Evolutionary conservation across 2,888 invertebrate species (phyloP).

Genomic region (Acanthosepion pharaonis): DNA sequence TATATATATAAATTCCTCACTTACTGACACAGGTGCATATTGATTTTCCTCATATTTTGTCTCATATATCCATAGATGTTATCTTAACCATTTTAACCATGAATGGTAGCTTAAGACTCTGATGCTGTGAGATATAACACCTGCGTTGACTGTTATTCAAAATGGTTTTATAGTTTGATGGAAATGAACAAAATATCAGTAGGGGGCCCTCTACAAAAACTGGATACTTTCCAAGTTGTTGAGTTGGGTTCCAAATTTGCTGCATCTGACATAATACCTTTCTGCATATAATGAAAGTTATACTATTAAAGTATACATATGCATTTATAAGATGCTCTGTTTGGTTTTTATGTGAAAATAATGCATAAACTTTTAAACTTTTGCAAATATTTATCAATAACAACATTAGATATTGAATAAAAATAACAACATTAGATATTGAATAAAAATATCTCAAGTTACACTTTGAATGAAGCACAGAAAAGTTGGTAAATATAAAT

Average conservation of each 20-base stretch:
- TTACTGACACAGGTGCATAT: background rate
- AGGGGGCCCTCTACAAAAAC: background rate
- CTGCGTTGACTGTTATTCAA: background rate
- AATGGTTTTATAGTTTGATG: background rate
- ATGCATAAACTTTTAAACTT: no score
- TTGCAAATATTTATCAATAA: no score
- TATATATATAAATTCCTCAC: background rate
- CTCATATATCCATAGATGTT: background rate
- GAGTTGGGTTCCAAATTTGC: background rate
- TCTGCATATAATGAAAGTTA: background rate
- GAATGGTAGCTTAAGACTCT: background rate
- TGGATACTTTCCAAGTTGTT: background rate
- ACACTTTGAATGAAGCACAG: no score
- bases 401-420: no score
- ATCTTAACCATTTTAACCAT: background rate
- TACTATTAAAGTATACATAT: no score
- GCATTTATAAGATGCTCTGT: no score
- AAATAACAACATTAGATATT: no score
- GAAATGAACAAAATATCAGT: background rate
- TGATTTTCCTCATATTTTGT: background rate
- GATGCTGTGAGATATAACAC: background rate
- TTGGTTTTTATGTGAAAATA: no score
- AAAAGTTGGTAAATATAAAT: no score
- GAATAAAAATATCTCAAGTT: no score
- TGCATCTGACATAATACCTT: background rate